A percentile compares a stretch with the other conserved stretches of the same genome.
These are phyloP conservation scores for Elephantulus edwardii DNA, from an alignment of 2,113 vertebrate species.

Conservation along the genomic window DNA sequence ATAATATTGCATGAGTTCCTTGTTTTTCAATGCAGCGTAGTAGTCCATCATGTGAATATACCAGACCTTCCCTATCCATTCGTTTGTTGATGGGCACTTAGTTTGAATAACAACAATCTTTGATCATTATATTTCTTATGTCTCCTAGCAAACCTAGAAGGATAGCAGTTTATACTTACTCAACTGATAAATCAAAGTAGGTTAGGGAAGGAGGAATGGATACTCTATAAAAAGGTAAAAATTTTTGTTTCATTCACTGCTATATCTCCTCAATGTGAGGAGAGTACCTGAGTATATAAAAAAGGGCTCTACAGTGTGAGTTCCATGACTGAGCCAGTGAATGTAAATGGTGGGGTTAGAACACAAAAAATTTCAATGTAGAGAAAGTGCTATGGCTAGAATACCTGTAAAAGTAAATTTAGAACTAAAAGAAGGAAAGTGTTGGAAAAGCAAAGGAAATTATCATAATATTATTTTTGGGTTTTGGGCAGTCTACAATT, in stretches of 20 bases:
- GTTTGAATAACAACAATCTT: too few relatives aligned
- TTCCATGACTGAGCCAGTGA: not conserved
- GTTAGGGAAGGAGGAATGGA: not conserved
- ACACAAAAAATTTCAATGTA: conserved; percentile 6
- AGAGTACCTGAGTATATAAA: not conserved
- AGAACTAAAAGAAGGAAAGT: conserved; percentile 13
- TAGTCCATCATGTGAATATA: too few relatives aligned
- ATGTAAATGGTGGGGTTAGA: not conserved
- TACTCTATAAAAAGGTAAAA: not conserved
- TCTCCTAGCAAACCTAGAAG: not conserved
- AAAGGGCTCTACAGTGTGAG: not conserved
- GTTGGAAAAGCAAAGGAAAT: conserved; percentile 16
- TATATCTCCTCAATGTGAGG: not conserved
- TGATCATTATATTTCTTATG: not conserved
- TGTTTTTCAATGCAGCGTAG: too few relatives aligned
- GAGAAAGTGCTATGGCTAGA: not conserved
- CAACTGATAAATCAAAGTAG: not conserved
- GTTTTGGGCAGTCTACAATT: too few relatives aligned
- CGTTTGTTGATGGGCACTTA: too few relatives aligned
- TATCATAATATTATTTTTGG: not conserved
- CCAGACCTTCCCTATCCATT: too few relatives aligned
- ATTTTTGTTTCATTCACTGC: not conserved
- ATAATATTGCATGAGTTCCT: too few relatives aligned
- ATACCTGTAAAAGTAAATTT: conserved; percentile 7
- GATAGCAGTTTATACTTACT: not conserved